A percentile compares a stretch with the other conserved stretches of the same genome.
These are phyloP conservation scores for Lasioglossum albipes DNA, from an alignment of 1,140 invertebrate species.

Conservation along the genomic window DNA sequence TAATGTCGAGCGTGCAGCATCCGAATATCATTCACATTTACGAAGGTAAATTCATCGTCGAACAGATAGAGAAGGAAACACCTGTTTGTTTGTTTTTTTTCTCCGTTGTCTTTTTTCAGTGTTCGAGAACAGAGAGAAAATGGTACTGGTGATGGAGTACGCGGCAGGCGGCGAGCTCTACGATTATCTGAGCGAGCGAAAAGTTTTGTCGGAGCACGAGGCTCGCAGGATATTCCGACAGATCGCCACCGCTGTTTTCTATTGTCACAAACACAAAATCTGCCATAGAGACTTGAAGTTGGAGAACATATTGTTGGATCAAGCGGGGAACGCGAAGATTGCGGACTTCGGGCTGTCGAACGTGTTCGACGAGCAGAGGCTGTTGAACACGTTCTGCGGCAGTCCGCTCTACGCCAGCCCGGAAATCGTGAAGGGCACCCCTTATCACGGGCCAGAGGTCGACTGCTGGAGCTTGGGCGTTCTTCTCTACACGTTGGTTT, in stretches of 20 bases:
- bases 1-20: constrained; percentile 98
- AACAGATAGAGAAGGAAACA: no score
- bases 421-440: constrained; percentile 98
- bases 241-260: constrained; percentile 98
- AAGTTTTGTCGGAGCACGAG: constrained; percentile 94
- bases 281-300: constrained; percentile 99
- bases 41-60: constrained; percentile 87
- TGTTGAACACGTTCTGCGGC: constrained; percentile 97
- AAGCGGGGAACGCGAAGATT: constrained; percentile 98
- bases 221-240: constrained; percentile 97
- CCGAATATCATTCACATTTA: constrained; percentile 99
- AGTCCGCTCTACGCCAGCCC: constrained; percentile 99
- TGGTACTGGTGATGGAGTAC: constrained; percentile 99
- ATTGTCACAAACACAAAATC: constrained; percentile 99
- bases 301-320: constrained; percentile 98
- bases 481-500: constrained; percentile 97
- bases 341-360: constrained; percentile 99
- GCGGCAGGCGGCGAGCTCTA: constrained; percentile 98
- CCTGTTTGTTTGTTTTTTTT: no score
- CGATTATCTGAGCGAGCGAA: constrained; percentile 96
- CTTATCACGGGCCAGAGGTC: constrained; percentile 98
- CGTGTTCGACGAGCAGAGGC: constrained; percentile 94
- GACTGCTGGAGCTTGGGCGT: constrained; percentile 99
- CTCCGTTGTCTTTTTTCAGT: constrained; percentile 85
- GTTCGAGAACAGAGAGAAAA: constrained; percentile 99